Evolutionary conservation across 1,140 invertebrate species (phyloP).

Genomic region (Ridgeia piscesae): DNA sequence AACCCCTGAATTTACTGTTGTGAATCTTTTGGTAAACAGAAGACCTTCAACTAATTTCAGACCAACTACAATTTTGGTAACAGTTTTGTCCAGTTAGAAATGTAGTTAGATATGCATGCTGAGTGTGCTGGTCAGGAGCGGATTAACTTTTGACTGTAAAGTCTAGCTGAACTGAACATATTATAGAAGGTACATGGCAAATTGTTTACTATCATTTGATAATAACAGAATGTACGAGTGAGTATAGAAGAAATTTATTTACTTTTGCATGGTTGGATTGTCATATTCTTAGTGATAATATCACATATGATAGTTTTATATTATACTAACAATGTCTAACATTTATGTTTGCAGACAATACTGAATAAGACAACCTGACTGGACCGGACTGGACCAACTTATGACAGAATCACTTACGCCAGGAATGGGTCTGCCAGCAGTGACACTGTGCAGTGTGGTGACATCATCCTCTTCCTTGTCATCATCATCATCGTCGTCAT

Average conservation of each 20-base stretch:
- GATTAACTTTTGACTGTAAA: background rate
- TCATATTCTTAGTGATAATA: background rate
- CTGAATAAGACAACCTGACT: background rate
- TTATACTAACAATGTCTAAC: background rate
- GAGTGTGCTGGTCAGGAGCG: no score
- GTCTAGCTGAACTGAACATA: background rate
- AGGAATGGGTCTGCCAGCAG: conserved; percentile 39
- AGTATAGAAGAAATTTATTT: no score
- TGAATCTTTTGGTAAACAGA: background rate
- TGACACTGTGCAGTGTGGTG: conserved; percentile 26
- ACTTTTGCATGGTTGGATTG: background rate
- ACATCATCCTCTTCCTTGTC: conserved; percentile 24
- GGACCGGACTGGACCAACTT: background rate
- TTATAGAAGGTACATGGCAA: background rate
- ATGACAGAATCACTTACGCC: conserved; percentile 27
- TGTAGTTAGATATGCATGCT: no score
- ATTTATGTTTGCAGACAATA: background rate
- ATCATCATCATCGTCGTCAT: conserved; percentile 48
- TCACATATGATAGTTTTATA: no score
- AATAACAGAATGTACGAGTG: background rate
- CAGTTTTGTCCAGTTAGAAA: no score
- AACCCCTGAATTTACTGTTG: background rate
- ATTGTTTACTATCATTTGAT: background rate
- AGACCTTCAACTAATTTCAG: background rate
- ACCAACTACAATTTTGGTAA: no score